A percentile compares a stretch with the other conserved stretches of the same genome.
These are phyloP conservation scores for Pseudonaja textilis DNA, from an alignment of 2,113 vertebrate genomes.

Conservation along the genomic window DNA sequence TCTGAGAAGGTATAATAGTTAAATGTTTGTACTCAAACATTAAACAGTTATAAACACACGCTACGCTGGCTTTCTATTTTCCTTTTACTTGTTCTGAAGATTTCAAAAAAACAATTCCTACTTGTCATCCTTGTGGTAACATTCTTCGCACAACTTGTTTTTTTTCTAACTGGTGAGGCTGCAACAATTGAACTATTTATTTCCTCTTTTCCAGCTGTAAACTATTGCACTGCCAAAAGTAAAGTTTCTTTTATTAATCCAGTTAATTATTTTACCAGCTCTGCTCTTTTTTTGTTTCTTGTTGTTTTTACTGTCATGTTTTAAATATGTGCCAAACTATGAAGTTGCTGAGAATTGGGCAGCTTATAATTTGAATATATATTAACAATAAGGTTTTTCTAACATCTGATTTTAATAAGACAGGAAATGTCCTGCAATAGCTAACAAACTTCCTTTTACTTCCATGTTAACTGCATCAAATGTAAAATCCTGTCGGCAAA, in stretches of 20 bases:
- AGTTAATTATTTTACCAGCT: neutral
- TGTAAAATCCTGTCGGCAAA: neutral
- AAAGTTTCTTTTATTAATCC: neutral
- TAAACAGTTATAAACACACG: neutral
- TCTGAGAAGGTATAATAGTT: slow-evolving; percentile 66
- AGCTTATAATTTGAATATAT: neutral
- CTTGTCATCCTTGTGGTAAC: neutral
- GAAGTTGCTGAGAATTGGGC: neutral
- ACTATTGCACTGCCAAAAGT: neutral
- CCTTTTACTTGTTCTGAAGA: neutral
- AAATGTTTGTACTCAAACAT: neutral
- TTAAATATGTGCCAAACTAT: neutral
- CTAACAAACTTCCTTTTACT: neutral
- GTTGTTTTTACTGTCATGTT: neutral
- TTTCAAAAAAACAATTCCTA: neutral
- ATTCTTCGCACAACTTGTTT: neutral
- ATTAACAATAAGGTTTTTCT: neutral
- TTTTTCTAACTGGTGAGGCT: neutral
- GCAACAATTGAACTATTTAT: neutral
- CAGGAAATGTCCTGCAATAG: neutral
- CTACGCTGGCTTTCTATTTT: neutral
- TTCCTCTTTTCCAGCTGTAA: neutral
- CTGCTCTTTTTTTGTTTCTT: neutral
- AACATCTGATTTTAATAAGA: neutral
- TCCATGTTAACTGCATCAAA: neutral